Evolutionary conservation across 2,888 invertebrate genomes (phyloP).

Genomic region (Creontiades dilutus): DNA sequence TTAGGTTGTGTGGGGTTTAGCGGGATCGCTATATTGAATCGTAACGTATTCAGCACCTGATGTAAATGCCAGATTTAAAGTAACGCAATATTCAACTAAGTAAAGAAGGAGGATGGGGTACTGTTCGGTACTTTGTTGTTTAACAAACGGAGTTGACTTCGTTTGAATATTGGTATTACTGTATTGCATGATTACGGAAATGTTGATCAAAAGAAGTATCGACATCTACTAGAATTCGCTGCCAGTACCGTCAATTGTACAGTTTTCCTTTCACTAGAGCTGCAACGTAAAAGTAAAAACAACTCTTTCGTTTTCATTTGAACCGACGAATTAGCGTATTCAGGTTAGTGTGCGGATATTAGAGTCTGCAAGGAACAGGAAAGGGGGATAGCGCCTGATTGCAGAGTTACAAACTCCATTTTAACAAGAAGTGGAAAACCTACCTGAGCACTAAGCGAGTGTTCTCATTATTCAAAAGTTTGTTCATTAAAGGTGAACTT

Average conservation of each 20-base stretch:
- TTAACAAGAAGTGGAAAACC: conserved; percentile 3
- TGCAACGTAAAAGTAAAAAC: too few species aligned
- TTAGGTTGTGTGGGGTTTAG: not conserved
- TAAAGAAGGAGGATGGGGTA: too few species aligned
- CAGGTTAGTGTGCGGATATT: not conserved
- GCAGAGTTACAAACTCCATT: conserved; percentile 29
- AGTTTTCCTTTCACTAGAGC: too few species aligned
- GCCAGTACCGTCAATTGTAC: too few species aligned
- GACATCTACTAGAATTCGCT: too few species aligned
- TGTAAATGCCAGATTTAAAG: too few species aligned
- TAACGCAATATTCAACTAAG: too few species aligned
- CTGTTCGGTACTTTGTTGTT: too few species aligned
- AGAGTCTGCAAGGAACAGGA: not conserved
- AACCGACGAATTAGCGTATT: not conserved
- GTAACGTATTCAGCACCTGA: not conserved
- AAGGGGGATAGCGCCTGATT: not conserved
- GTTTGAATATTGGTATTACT: too few species aligned
- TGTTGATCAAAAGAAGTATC: too few species aligned
- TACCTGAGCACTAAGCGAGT: not conserved
- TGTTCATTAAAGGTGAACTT: conserved; percentile 52
- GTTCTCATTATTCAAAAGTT: conserved; percentile 50
- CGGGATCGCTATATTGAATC: not conserved
- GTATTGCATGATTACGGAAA: too few species aligned
- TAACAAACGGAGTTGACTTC: too few species aligned
- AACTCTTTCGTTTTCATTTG: not conserved